These are phyloP conservation scores for Pantala flavescens DNA, from an alignment of 1,140 invertebrate genomes.

Conservation along the genomic window DNA sequence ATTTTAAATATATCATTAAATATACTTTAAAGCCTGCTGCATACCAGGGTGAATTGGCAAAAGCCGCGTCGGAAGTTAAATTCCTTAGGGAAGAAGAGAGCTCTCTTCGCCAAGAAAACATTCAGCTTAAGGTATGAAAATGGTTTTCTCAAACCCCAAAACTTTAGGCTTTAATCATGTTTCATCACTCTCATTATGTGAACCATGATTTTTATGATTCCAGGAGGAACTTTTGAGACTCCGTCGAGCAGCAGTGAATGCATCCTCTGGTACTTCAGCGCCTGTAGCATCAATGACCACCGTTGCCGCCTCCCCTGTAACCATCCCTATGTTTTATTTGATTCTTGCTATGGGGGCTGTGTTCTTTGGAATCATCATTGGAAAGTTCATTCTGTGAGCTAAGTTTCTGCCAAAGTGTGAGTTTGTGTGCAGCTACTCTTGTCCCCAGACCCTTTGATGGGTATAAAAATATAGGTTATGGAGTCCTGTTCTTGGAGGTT, in stretches of 20 bases:
- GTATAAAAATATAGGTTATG: slow-evolving; percentile 4
- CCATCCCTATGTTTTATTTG: slow-evolving; percentile 34
- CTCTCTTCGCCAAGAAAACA: slow-evolving; percentile 66
- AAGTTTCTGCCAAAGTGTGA: not conserved
- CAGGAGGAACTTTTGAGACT: slow-evolving; percentile 29
- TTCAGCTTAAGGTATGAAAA: slow-evolving; percentile 57
- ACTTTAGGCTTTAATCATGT: not conserved
- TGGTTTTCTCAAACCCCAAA: not conserved
- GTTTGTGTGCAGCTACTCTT: slow-evolving; percentile 13
- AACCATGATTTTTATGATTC: not conserved
- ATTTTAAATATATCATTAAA: not conserved
- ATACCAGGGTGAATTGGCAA: slow-evolving; percentile 42
- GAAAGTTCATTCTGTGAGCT: slow-evolving; percentile 39
- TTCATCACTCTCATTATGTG: slow-evolving; percentile 21
- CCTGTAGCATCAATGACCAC: slow-evolving; percentile 24
- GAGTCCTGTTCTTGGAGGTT: slow-evolving; percentile 3
- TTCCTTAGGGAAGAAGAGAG: slow-evolving; percentile 62
- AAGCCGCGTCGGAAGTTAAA: slow-evolving; percentile 59
- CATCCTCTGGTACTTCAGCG: slow-evolving; percentile 21
- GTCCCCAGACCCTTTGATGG: slow-evolving; percentile 13
- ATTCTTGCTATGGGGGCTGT: slow-evolving; percentile 33
- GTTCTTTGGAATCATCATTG: slow-evolving; percentile 37
- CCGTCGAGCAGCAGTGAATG: slow-evolving; percentile 21
- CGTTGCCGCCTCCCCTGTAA: slow-evolving; percentile 21
- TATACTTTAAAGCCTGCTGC: not conserved